A percentile compares a stretch with the other conserved stretches of the same genome.
phyloP scores from a whole-genome alignment of 2,113 vertebrate genomes.

The Lepus timidus region DNA sequence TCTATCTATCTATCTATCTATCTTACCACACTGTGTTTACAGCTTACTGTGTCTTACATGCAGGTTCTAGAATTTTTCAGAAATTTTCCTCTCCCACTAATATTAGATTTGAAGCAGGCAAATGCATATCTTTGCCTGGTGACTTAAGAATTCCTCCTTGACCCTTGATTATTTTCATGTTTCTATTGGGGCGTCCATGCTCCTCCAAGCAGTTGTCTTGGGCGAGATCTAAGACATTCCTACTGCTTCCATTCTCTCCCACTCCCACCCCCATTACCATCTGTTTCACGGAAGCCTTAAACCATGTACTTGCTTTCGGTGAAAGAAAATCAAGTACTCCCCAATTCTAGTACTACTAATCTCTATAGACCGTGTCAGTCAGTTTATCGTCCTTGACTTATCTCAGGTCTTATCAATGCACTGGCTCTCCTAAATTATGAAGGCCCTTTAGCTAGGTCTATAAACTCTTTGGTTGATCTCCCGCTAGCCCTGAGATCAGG shows the following conservation, averaged over 20 bases:
- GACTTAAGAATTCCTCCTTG: not conserved
- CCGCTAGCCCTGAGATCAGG: not conserved
- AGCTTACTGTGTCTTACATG: not conserved
- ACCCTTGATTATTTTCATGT: not conserved
- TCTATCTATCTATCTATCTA: not conserved
- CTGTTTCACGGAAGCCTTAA: not conserved
- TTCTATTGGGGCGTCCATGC: not conserved
- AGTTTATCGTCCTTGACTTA: not conserved
- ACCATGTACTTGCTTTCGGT: not conserved
- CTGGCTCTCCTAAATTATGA: not conserved
- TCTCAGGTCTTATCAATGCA: not conserved
- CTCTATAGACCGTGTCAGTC: not conserved
- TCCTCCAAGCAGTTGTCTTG: not conserved
- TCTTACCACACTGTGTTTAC: not conserved
- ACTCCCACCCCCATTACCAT: not conserved
- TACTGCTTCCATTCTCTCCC: not conserved
- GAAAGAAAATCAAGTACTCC: not conserved
- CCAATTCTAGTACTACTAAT: not conserved
- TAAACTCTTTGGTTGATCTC: not conserved
- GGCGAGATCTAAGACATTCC: not conserved
- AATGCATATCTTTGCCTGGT: not conserved
- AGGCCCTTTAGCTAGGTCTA: not conserved
- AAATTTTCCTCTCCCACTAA: not conserved
- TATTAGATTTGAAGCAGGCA: not conserved
- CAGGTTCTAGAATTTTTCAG: not conserved